A percentile compares a stretch with the other conserved stretches of the same genome.
phyloP scores from a whole-genome alignment of 2,797 vertebrate species.

The Phaenicophaeus curvirostris region DNA sequence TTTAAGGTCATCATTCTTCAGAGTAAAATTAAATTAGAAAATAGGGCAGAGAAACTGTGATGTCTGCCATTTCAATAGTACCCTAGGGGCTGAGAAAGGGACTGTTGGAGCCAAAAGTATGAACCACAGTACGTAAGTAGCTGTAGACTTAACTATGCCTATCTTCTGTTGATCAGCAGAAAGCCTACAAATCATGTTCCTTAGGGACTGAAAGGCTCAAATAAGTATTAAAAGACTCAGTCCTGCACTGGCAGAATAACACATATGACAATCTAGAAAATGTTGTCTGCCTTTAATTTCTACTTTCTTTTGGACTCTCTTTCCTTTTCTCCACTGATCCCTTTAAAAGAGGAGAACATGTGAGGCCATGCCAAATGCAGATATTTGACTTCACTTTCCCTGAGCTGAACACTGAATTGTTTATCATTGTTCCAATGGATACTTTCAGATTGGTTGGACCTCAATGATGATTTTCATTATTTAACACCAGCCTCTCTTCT shows the following conservation, averaged over 20 bases:
- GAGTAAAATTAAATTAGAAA: constrained; percentile 30
- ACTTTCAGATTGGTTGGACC: not conserved
- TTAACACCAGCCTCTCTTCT: not conserved
- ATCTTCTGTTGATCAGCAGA: constrained; percentile 21
- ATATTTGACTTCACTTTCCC: not conserved
- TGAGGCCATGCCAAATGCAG: not conserved
- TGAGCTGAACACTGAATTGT: not conserved
- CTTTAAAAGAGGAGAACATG: not conserved
- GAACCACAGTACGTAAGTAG: not conserved
- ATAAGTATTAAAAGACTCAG: not conserved
- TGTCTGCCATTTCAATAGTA: not conserved
- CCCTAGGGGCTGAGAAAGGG: not conserved
- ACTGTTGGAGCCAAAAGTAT: not conserved
- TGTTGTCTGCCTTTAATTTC: not conserved
- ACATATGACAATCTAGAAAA: not conserved
- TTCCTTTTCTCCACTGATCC: not conserved
- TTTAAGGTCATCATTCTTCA: not conserved
- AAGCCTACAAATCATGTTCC: not conserved
- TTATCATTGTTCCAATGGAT: not conserved
- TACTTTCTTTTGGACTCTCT: not conserved
- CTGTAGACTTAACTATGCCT: not conserved
- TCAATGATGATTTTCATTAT: constrained; percentile 24
- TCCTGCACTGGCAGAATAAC: not conserved
- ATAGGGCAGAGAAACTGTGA: not conserved
- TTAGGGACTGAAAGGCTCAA: constrained; percentile 1